Conservation (phyloP, 2,797 vertebrate species). For the Oceanodroma leucorhoa region DNA sequence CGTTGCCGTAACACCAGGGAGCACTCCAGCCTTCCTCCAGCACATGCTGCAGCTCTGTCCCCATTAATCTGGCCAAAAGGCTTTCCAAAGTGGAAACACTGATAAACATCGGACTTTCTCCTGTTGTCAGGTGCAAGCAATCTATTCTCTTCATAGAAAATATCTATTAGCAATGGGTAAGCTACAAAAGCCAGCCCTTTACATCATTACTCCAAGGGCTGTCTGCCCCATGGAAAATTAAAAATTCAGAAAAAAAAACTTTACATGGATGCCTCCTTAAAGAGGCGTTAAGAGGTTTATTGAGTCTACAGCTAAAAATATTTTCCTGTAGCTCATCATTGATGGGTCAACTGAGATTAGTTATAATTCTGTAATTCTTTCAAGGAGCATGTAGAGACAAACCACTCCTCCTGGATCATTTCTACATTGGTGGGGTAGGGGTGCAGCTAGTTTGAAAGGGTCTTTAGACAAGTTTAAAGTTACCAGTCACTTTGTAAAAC, state of each 20-base stretch:
- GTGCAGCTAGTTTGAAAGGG: background rate
- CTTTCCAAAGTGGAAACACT: background rate
- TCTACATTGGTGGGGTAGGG: background rate
- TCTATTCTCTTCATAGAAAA: background rate
- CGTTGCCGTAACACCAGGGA: background rate
- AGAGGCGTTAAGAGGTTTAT: background rate
- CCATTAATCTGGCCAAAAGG: background rate
- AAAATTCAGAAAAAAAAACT: background rate
- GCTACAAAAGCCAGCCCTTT: background rate
- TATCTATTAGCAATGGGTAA: background rate
- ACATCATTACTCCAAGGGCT: background rate
- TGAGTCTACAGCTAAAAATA: background rate
- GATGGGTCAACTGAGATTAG: background rate
- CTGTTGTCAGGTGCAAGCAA: background rate
- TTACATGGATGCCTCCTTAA: background rate
- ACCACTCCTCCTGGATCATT: background rate
- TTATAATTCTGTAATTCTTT: background rate
- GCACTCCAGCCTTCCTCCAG: background rate
- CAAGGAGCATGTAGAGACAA: background rate
- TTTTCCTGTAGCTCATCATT: background rate
- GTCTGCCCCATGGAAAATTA: background rate
- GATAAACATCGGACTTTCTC: background rate
- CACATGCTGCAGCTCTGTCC: background rate
- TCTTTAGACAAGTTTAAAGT: background rate
- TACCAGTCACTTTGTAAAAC: background rate